These are phyloP conservation scores for Opisthograptis luteolata DNA, from an alignment of 2,888 invertebrate genomes.

Conservation along the genomic window DNA sequence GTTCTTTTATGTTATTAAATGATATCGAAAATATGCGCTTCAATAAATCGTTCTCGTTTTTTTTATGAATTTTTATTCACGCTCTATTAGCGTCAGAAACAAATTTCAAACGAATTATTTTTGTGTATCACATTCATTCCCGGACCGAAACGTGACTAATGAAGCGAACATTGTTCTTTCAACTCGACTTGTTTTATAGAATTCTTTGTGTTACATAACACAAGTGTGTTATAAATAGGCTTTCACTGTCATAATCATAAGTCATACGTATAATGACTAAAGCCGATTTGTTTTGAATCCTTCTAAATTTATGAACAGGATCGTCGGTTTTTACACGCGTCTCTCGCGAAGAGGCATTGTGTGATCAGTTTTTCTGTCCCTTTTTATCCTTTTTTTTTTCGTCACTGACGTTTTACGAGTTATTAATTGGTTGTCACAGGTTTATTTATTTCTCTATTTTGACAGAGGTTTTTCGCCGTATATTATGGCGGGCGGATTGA, in stretches of 20 bases:
- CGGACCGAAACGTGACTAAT: constrained; percentile 72
- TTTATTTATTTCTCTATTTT: constrained; percentile 84
- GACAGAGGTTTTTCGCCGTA: constrained; percentile 80
- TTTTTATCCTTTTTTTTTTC: constrained; percentile 78
- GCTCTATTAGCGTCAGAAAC: constrained; percentile 51
- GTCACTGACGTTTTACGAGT: constrained; percentile 83
- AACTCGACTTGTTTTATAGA: constrained; percentile 57
- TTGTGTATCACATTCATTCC: constrained; percentile 33
- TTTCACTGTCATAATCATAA: constrained; percentile 78
- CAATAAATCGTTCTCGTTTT: constrained; percentile 18
- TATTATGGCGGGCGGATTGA: constrained; percentile 79
- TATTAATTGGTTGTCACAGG: constrained; percentile 84
- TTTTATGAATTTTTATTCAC: constrained; percentile 35
- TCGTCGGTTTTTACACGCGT: constrained; percentile 78
- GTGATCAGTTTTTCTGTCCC: constrained; percentile 79
- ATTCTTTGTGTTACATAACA: constrained; percentile 70
- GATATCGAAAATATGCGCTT: constrained; percentile 10
- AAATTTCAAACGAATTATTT: constrained; percentile 28
- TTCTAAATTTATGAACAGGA: constrained; percentile 81
- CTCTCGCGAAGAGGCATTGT: constrained; percentile 76
- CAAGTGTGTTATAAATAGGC: constrained; percentile 76
- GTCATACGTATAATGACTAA: constrained; percentile 84
- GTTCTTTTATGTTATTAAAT: constrained; percentile 10
- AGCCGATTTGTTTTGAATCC: constrained; percentile 84
- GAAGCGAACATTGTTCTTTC: constrained; percentile 67